phyloP scores from a whole-genome alignment of 2,797 vertebrate species.

The Emys orbicularis region DNA sequence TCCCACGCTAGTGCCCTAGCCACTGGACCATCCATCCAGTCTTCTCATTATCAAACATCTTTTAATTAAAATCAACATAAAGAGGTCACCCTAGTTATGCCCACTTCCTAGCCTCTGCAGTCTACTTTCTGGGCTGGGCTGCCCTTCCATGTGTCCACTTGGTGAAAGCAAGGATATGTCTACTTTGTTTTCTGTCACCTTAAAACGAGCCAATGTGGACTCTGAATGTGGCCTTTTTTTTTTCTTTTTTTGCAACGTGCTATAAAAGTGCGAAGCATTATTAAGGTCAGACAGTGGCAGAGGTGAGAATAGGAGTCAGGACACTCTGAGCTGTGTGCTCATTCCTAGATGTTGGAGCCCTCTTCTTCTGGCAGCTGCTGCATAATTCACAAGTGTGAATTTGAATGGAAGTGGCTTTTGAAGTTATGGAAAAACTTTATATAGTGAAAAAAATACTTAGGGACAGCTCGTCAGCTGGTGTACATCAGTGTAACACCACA shows the following conservation, averaged over 20 bases:
- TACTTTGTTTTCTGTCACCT: accelerated
- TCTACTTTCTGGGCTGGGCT: background rate
- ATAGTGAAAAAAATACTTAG: background rate
- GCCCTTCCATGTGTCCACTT: background rate
- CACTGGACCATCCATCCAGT: background rate
- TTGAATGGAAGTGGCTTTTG: background rate
- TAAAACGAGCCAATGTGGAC: background rate
- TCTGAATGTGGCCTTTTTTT: accelerated
- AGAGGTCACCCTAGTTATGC: background rate
- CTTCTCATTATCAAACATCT: background rate
- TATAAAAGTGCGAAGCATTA: background rate
- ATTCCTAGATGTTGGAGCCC: background rate
- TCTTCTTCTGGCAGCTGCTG: background rate
- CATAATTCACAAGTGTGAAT: background rate
- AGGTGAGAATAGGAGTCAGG: accelerated
- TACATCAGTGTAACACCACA: background rate
- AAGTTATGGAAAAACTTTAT: background rate
- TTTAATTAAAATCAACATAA: background rate
- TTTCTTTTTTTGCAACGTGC: background rate
- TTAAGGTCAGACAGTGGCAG: accelerated
- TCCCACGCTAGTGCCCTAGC: background rate
- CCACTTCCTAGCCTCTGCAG: background rate
- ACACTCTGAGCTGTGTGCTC: background rate
- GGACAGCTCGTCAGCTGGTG: background rate
- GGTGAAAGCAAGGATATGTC: background rate